phyloP scores from a whole-genome alignment of 2,113 vertebrate species.

The Prolemur simus region DNA sequence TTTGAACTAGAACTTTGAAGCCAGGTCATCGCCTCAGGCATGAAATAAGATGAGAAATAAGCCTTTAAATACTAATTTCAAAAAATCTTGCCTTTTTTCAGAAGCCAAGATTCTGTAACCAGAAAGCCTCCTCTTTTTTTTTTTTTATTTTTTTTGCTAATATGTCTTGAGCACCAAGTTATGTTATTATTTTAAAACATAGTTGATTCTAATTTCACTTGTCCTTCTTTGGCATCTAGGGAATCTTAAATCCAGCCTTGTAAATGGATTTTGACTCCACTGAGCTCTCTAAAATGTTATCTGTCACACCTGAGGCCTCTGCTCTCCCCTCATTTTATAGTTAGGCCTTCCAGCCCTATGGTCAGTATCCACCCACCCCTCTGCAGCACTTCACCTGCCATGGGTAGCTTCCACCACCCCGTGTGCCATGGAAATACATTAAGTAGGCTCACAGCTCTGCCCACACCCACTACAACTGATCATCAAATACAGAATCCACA shows the following conservation, averaged over 20 bases:
- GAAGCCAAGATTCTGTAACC: slow-evolving; percentile 13
- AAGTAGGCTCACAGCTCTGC: background rate
- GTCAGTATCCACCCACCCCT: background rate
- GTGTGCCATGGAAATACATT: no score
- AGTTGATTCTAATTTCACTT: background rate
- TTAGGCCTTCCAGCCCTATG: background rate
- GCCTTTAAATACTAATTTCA: slow-evolving; percentile 49
- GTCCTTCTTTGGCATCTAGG: background rate
- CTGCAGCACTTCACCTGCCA: background rate
- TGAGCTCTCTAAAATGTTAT: background rate
- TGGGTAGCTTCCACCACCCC: background rate
- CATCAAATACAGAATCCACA: background rate
- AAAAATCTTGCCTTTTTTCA: slow-evolving; percentile 38
- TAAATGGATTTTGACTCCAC: background rate
- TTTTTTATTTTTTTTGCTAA: background rate
- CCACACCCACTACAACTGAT: background rate
- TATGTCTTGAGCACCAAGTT: background rate
- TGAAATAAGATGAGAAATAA: slow-evolving; percentile 51
- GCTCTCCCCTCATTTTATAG: background rate
- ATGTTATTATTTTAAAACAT: slow-evolving; percentile 15
- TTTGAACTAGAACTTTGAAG: slow-evolving; percentile 43
- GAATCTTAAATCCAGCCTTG: background rate
- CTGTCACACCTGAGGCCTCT: background rate
- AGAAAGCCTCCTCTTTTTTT: background rate
- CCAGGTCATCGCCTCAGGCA: background rate